Percentiles rank a stretch among this genome's conserved stretches.
Conservation (phyloP, 2,888 invertebrate genomes). For the Leptinotarsa rubiginosa region DNA sequence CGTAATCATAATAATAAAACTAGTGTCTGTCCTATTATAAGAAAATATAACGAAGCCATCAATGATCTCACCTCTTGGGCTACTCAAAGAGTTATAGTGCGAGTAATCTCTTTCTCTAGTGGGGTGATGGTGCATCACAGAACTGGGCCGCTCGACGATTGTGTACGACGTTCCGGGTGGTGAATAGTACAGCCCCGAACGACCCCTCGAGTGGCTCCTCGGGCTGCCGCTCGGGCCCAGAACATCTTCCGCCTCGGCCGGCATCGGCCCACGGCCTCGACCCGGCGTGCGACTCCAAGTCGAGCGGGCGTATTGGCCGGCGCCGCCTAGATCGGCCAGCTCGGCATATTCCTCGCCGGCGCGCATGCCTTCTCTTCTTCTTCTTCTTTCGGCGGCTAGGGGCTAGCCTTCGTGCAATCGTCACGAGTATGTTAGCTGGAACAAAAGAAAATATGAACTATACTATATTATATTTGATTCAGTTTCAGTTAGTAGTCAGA, state of each 20-base stretch:
- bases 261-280: slow-evolving; percentile 71
- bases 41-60: not conserved
- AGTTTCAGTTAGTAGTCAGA: too few species aligned
- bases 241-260: slow-evolving; percentile 71
- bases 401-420: slow-evolving; percentile 59
- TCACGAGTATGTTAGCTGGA: slow-evolving; percentile 64
- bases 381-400: slow-evolving; percentile 39
- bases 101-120: slow-evolving; percentile 56
- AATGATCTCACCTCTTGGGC: slow-evolving; percentile 59
- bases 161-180: slow-evolving; percentile 91
- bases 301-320: slow-evolving; percentile 43
- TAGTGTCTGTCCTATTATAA: too few species aligned
- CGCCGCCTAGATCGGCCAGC: slow-evolving; percentile 65
- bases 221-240: slow-evolving; percentile 68
- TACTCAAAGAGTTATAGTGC: slow-evolving; percentile 67
- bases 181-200: slow-evolving; percentile 84
- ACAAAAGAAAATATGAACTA: slow-evolving; percentile 34
- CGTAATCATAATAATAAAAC: too few species aligned
- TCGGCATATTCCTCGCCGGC: slow-evolving; percentile 65
- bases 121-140: slow-evolving; percentile 72
- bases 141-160: slow-evolving; percentile 84
- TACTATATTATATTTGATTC: not conserved
- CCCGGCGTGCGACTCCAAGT: slow-evolving; percentile 32
- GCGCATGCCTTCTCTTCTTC: slow-evolving; percentile 56
- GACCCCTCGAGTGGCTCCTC: slow-evolving; percentile 68